Conservation (phyloP, 1,140 invertebrate genomes). For the Trachymyrmex septentrionalis region DNA sequence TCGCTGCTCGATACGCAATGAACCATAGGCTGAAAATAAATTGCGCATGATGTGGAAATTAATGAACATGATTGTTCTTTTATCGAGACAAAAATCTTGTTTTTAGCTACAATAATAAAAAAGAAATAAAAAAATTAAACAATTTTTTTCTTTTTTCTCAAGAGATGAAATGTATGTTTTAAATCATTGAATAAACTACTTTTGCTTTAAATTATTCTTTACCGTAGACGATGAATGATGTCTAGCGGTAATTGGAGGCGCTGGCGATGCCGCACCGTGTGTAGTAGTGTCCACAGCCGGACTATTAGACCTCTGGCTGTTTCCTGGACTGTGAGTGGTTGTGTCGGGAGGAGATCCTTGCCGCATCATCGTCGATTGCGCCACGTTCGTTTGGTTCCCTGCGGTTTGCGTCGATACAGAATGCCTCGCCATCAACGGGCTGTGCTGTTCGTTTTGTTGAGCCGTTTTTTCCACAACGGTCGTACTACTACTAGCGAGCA, state of each 20-base stretch:
- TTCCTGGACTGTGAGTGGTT: slow-evolving; percentile 92
- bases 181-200: neutral
- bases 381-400: slow-evolving; percentile 88
- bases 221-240: slow-evolving; percentile 87
- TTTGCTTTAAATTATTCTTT: slow-evolving; percentile 66
- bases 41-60: neutral
- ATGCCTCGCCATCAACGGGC: slow-evolving; percentile 87
- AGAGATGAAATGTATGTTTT: neutral
- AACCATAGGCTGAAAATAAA: slow-evolving; percentile 90
- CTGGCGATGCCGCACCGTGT: slow-evolving; percentile 86
- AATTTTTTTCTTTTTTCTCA: neutral
- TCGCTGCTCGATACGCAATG: slow-evolving; percentile 95
- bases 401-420: slow-evolving; percentile 92
- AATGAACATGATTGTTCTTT: neutral
- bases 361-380: slow-evolving; percentile 87
- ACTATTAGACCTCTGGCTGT: slow-evolving; percentile 85
- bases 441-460: slow-evolving; percentile 78
- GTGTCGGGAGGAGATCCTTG: slow-evolving; percentile 91
- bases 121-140: neutral
- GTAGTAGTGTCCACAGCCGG: slow-evolving; percentile 86
- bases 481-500: slow-evolving; percentile 80
- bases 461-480: slow-evolving; percentile 80
- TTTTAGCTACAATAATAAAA: slow-evolving; percentile 7
- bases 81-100: neutral
- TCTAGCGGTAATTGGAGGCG: slow-evolving; percentile 85